phyloP scores from a whole-genome alignment of 2,888 invertebrate species.

The Xylocampa areola region DNA sequence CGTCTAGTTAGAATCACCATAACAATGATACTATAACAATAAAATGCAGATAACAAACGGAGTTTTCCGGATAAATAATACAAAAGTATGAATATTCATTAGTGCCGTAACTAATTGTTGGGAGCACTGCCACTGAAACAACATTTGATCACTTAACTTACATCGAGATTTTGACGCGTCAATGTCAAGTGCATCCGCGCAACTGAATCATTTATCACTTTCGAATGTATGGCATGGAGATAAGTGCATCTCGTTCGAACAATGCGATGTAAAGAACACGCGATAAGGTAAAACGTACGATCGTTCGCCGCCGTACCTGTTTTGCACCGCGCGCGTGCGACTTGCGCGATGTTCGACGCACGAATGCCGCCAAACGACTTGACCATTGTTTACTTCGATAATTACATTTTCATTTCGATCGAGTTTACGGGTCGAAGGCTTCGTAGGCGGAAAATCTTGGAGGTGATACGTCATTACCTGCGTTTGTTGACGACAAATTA shows the following conservation, averaged over 20 bases:
- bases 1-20: constrained; percentile 80
- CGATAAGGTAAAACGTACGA: constrained; percentile 80
- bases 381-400: constrained; percentile 87
- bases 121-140: constrained; percentile 75
- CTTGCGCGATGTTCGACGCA: constrained; percentile 80
- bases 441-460: constrained; percentile 80
- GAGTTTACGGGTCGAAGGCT: constrained; percentile 86
- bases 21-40: constrained; percentile 84
- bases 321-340: constrained; percentile 77
- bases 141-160: constrained; percentile 64
- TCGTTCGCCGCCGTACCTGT: constrained; percentile 72
- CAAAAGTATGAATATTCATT: constrained; percentile 79
- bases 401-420: constrained; percentile 87
- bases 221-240: constrained; percentile 66
- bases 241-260: constrained; percentile 75
- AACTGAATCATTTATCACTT: constrained; percentile 68
- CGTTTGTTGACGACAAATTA: constrained; percentile 55
- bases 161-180: constrained; percentile 62
- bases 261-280: constrained; percentile 69
- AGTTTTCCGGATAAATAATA: constrained; percentile 77
- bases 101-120: constrained; percentile 69
- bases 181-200: constrained; percentile 80
- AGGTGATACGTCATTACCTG: constrained; percentile 67
- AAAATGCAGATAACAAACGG: constrained; percentile 74
- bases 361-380: constrained; percentile 82